Evolutionary conservation across 2,797 vertebrate species (phyloP), one percentile per base, ranked within the genome.

Genomic region (Loris lydekkerianus): DNA sequence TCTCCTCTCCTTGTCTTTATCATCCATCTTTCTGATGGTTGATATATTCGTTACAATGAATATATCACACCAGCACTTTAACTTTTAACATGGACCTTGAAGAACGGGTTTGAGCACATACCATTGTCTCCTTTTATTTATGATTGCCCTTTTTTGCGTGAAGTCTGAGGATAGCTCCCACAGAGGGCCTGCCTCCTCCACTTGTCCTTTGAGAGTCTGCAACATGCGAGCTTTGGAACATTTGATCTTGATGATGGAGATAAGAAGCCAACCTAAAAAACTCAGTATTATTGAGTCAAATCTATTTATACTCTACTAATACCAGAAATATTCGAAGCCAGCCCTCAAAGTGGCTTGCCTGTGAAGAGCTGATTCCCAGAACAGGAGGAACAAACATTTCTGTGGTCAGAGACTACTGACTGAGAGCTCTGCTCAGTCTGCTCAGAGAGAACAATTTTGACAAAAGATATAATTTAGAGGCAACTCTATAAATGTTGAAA

Each of bases 251-350:
- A 2, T 93, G 46, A 56, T 73, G 8, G 9, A 3, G 15, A 80
- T 85, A 78, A 82, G 15, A 82, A 94, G n/a, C 17, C 56, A 61
- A 14, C 34, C 82, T 93, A 63, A 91, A 96, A 67, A 87, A 37
- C 73, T 78, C 18, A 91, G 14, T 53, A 15, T 76, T 93, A 83
- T 75, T 75, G 37, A 87, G 21, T 90, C 60, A 17, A 88, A 43
- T 94, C 60, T 92, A 89, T 93, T 91, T 95, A 94, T 86, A 95
- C 0, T 67, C 67, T 17, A 67, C 31, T 93, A 93, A 61, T 87
- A 94, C 43, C 31, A 67, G 93, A 78, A 93, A 84, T 10, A 77
- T 65, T 75, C 90, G 78, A 93, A 80, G 10, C 21, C 40, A 75
- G 31, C 7, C 3, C 34, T 80, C 67, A 69, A 78, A 89, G 40